Base-by-base conservation (phyloP, 2,113 vertebrate species). In the Acrocephalus kingi region DNA sequence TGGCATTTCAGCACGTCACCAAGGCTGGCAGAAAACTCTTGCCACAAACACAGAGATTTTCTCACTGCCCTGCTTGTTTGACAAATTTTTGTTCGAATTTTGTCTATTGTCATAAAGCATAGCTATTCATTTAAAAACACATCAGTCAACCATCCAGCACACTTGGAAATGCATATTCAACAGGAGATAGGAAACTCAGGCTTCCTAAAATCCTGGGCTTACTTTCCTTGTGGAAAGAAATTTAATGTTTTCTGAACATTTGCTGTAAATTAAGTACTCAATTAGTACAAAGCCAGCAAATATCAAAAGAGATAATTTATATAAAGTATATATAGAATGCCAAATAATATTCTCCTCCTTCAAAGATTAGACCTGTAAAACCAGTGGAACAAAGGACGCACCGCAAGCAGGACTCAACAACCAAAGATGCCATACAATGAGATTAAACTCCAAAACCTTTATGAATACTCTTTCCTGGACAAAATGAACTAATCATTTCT, bases 1-100 rank as follows among this genome's bases (percentile, higher is more conserved):
- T 1, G 2, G 31, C 1, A 2, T 17, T 8, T 30, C 0, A 6
- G 73, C 64, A 81, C 1, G 0, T 9, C 0, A 0, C 0, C 1
- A 23, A 48, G 49, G 41, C 16, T 62, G 77, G 54, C 74, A 91
- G 62, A 7, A 64, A 73, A 89, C 37, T 68, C 66, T 13, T 27
- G 27, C 30, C 58, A 20, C 7, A 9, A 93, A 45, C n/a, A 16
- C 30, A 7, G 35, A 66, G 46, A 75, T 89, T 91, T 93, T 64
- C 48, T 87, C 46, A 3, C 71, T 91, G 69, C 43, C 78, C 75
- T 93, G 63, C 62, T 84, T 54, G 59, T 63, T 37, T 84, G 87
- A 76, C 43, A 85, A 69, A 13, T 31, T 72, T 78, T 39, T 76
- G 78, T 55, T 67, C 80, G 33, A 45, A 23, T 84, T 63, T 39